Percentiles rank a stretch among this genome's conserved stretches.
These are phyloP conservation scores for Xerus rutilus DNA, from an alignment of 2,797 vertebrate species.

Conservation along the genomic window DNA sequence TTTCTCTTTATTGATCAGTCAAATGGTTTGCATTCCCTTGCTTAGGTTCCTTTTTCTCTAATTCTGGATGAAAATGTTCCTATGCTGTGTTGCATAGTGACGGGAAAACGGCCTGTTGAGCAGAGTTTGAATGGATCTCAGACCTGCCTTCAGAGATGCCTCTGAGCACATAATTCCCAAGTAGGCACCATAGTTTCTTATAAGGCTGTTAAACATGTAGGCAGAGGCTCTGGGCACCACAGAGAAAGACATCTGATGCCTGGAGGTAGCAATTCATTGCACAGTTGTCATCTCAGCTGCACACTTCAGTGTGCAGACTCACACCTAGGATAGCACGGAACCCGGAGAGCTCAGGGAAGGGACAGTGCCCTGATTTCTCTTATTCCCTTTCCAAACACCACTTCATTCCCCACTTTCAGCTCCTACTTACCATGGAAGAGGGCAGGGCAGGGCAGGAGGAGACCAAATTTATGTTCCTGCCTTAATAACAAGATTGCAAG, in stretches of 20 bases:
- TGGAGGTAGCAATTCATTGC: neutral
- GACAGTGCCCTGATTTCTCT: neutral
- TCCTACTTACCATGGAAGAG: neutral
- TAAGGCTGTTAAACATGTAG: neutral
- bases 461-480: neutral
- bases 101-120: neutral
- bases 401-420: neutral
- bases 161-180: neutral
- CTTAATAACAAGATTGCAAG: neutral
- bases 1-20: constrained; percentile 31
- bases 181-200: neutral
- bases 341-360: neutral
- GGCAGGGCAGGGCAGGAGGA: neutral
- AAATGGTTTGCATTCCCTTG: constrained; percentile 26
- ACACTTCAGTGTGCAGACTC: neutral
- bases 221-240: neutral
- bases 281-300: neutral
- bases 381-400: neutral
- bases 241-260: neutral
- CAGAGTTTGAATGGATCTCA: neutral
- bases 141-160: neutral
- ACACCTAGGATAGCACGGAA: neutral
- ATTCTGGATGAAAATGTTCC: neutral
- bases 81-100: neutral
- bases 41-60: neutral